Conservation (phyloP, 1,140 invertebrate species). For the Papilio aristodemus region DNA sequence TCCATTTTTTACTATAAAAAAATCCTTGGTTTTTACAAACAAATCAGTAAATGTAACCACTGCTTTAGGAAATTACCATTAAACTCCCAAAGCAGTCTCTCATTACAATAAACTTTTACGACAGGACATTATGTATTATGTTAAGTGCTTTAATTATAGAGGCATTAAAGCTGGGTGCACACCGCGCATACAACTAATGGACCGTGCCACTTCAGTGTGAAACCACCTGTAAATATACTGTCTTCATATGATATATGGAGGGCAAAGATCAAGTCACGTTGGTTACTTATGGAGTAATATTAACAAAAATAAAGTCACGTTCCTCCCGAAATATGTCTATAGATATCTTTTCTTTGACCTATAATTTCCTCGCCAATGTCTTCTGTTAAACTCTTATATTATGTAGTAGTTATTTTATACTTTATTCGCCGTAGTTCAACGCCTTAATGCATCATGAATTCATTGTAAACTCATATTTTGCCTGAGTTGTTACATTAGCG, state of each 20-base stretch:
- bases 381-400: neutral
- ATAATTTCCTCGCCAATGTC: neutral
- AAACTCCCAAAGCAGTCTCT: neutral
- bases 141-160: constrained; percentile 1
- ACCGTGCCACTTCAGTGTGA: neutral
- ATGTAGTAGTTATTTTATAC: no score
- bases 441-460: no score
- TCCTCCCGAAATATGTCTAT: neutral
- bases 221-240: neutral
- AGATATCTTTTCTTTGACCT: neutral
- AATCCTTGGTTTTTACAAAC: no score
- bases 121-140: neutral
- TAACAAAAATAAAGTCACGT: constrained; percentile 7
- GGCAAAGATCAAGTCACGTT: neutral
- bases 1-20: no score
- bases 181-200: neutral
- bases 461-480: no score
- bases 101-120: neutral
- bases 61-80: neutral
- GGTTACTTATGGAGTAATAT: constrained; percentile 13
- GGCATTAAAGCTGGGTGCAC: constrained; percentile 1
- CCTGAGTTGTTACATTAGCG: no score
- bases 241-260: neutral
- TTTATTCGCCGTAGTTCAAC: no score
- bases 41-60: neutral